Percentiles rank a stretch among this genome's conserved stretches.
Evolutionary conservation across 1,140 invertebrate genomes (phyloP).

Genomic region (Phocides pigmalion): DNA sequence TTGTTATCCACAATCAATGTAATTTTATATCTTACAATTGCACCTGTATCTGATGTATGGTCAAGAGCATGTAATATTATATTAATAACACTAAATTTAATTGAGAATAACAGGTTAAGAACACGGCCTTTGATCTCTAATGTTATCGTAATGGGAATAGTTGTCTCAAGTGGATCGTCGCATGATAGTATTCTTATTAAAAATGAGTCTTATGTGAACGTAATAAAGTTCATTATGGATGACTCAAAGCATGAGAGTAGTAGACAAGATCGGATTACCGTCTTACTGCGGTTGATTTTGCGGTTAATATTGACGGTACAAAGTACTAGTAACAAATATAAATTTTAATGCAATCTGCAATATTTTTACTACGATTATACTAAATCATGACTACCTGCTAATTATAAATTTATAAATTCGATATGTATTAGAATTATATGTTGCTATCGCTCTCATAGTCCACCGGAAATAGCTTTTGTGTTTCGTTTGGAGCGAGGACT

Average conservation of each 20-base stretch:
- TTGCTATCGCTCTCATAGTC: no score
- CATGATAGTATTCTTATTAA: not conserved
- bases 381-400: no score
- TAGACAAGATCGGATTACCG: conserved; percentile 15
- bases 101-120: conserved; percentile 11
- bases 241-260: not conserved
- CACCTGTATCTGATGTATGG: not conserved
- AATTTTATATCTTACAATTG: not conserved
- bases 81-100: not conserved
- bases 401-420: no score
- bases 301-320: conserved; percentile 9
- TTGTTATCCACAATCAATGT: not conserved
- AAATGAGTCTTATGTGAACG: not conserved
- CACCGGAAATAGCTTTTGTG: no score
- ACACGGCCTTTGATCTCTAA: conserved; percentile 13
- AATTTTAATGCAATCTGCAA: not conserved
- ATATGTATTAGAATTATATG: no score
- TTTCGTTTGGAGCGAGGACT: no score
- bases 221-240: conserved; percentile 2
- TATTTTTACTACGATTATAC: not conserved
- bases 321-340: not conserved
- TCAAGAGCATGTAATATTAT: not conserved
- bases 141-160: conserved; percentile 21
- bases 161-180: conserved; percentile 10
- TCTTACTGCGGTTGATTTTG: conserved; percentile 9